Evolutionary conservation across 64 coral and sea anemone species (phyloP), one percentile per base, ranked within the genome.

Genomic region (Stichodactyla mertensii): DNA sequence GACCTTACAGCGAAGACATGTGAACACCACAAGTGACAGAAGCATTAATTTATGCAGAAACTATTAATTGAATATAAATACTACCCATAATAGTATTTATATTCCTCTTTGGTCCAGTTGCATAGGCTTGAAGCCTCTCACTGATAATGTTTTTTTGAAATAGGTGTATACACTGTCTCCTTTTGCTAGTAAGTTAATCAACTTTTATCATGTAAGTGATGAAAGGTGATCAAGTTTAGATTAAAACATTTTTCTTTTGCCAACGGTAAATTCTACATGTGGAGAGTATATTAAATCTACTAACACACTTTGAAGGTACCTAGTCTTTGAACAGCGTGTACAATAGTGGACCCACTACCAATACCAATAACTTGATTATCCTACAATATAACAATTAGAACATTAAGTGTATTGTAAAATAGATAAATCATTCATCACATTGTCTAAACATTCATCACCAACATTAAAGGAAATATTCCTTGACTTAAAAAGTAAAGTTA

Each of bases 331-430:
- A 99, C 93, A 53, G 96, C 96, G 90, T 89, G 92, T 18, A 99
- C 92, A 70, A 99, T 92, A 53, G 96, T 99, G 51, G 96, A 99
- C 51, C 96, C 96, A 92, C 93, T 95, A 7, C 96, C 96, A 90
- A 99, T 66, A n/a, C 96, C 96, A 24, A 99, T 79, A 5, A 88
- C 88, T 86, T 95, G 93, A 57, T 92, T 90, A 86, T 92, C 88
- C 97, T 99, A 59, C 6, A 79, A 53, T 55, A 89, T 9, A 89
- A 57, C 13, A 24, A 6, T 84, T n/a, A 85, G 20, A 6, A 74
- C n/a, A 31, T 74, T 74, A 13, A 52, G 22, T 64, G 18, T 31
- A 19, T 31, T 51, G 51, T 0, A 85, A 59, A 51, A 0, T 20
- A 31, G n/a, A 0, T 27, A 23, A 45, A 45, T 45, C 36, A 4